phyloP scores from a whole-genome alignment of 2,113 vertebrate species.

The Xenotilapia caudafasciata region DNA sequence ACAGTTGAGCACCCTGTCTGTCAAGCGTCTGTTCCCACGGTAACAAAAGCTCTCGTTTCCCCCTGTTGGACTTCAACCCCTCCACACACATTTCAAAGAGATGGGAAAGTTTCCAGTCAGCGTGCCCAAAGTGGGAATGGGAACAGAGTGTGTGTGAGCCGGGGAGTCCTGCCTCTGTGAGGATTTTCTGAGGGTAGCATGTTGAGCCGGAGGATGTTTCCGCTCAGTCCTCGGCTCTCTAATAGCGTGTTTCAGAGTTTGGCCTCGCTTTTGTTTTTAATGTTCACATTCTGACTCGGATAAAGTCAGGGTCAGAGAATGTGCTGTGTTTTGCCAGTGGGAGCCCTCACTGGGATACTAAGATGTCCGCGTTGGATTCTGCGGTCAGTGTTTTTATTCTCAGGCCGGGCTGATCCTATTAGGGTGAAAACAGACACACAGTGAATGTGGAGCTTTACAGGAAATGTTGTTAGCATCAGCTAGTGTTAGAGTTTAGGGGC shows the following conservation, averaged over 20 bases:
- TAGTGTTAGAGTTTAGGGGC: not conserved
- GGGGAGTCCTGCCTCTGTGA: not conserved
- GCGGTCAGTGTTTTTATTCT: not conserved
- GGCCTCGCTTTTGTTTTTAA: not conserved
- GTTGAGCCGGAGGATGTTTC: not conserved
- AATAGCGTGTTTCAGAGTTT: not conserved
- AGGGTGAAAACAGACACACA: not conserved
- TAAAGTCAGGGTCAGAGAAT: not conserved
- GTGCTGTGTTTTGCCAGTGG: not conserved
- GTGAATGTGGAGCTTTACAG: not conserved
- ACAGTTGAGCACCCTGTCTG: slow-evolving; percentile 21
- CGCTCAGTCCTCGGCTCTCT: not conserved
- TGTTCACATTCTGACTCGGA: not conserved
- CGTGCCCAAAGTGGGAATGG: not conserved
- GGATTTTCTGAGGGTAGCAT: not conserved
- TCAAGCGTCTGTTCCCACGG: slow-evolving; percentile 53
- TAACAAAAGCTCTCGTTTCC: slow-evolving; percentile 45
- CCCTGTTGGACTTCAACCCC: not conserved
- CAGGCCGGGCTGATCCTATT: not conserved
- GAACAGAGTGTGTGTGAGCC: not conserved
- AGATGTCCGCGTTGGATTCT: not conserved
- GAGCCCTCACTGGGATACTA: not conserved
- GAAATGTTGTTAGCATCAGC: not conserved
- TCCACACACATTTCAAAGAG: not conserved
- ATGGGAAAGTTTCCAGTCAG: not conserved